phyloP scores from a whole-genome alignment of 2,797 vertebrate species.

The Triplophysa yarkandensis region DNA sequence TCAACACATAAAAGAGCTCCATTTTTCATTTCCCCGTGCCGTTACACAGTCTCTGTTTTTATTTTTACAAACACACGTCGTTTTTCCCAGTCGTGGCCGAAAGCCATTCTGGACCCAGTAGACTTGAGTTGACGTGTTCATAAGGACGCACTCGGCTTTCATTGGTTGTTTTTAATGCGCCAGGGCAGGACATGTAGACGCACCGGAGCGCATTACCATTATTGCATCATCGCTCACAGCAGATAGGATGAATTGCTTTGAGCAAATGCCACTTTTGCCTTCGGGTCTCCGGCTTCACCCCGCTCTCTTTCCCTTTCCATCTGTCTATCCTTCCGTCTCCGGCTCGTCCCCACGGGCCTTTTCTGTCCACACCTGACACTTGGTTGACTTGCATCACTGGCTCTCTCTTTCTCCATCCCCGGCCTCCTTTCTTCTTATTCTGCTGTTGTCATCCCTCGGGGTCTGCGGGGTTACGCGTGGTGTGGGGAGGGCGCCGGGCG shows the following conservation, averaged over 20 bases:
- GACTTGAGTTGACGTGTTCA: slow-evolving; percentile 4
- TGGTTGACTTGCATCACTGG: slow-evolving; percentile 57
- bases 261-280: slow-evolving; percentile 43
- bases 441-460: slow-evolving; percentile 54
- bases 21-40: too few species aligned
- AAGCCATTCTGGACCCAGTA: background rate
- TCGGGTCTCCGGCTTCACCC: slow-evolving; percentile 3
- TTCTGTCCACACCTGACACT: slow-evolving; percentile 54
- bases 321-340: slow-evolving; percentile 42
- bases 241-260: slow-evolving; percentile 45
- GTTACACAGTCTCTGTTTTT: background rate
- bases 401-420: slow-evolving; percentile 43
- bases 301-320: slow-evolving; percentile 21
- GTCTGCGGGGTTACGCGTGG: slow-evolving; percentile 42
- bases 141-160: background rate
- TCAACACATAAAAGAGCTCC: too few species aligned
- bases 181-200: slow-evolving; percentile 20
- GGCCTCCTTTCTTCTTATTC: slow-evolving; percentile 44
- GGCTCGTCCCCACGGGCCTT: slow-evolving; percentile 48
- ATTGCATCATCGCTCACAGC: slow-evolving; percentile 46
- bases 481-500: slow-evolving; percentile 48
- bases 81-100: background rate
- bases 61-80: background rate
- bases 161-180: background rate
- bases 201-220: slow-evolving; percentile 31